Conservation (phyloP, 2,113 vertebrate genomes). For the Microtus ochrogaster region DNA sequence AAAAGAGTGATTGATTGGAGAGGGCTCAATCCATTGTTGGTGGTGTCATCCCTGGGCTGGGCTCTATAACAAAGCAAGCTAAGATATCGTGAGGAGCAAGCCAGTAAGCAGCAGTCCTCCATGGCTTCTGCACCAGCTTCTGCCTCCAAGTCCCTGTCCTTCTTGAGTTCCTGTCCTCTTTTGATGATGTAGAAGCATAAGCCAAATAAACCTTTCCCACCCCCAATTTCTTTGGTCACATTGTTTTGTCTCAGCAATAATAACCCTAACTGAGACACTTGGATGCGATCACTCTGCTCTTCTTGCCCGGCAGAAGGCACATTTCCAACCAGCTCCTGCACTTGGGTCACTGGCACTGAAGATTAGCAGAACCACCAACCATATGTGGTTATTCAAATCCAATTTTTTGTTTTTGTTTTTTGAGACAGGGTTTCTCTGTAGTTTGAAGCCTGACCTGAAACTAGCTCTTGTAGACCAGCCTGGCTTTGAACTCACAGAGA, state of each 20-base stretch:
- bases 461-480: too few species aligned
- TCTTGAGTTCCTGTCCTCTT: neutral
- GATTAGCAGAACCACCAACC: conserved; percentile 1
- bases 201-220: neutral
- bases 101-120: neutral
- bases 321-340: conserved; percentile 86
- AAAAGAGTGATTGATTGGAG: neutral
- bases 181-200: neutral
- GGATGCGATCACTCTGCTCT: neutral
- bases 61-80: neutral
- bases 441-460: too few species aligned
- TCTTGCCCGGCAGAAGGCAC: conserved; percentile 83
- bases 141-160: neutral
- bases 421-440: too few species aligned
- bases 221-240: neutral
- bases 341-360: conserved; percentile 84
- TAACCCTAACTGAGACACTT: neutral
- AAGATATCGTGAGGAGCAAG: neutral
- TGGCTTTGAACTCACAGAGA: too few species aligned
- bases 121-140: neutral
- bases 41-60: neutral
- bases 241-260: neutral
- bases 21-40: neutral
- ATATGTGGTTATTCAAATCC: neutral
- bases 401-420: neutral